Evolutionary conservation across 2,888 invertebrate genomes (phyloP), one percentile per base, ranked within the genome.

Genomic region (Eutolmus rufibarbis): DNA sequence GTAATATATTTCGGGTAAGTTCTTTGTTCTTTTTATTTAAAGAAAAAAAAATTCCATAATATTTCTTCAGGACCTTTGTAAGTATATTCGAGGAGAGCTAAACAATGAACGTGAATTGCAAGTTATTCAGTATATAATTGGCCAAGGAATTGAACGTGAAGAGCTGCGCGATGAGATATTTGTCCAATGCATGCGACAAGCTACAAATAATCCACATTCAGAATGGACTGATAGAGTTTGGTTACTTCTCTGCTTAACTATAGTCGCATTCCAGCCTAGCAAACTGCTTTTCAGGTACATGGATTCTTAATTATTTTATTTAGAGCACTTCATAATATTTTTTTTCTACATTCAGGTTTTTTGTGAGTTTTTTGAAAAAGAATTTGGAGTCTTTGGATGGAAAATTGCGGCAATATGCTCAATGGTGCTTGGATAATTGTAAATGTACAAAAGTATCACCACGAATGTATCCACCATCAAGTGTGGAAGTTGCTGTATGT

Each of bases 351-450:
- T 37, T 93, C 90, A 96, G 95, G 92, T 96, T 95, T 91, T 96
- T 96, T 90, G 94, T 96, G 43, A 95, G 96, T 19, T 97, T 96
- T 91, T 92, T 97, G 82, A 95, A 95, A 90, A 96, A 96, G 91
- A 96, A 95, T 91, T 91, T 95, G 34, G 91, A 91, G 88, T 93
- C 94, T n/a, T 93, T 94, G 85, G 95, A 95, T 79, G 96, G 96
- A 5, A 95, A 95, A 90, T 93, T 96, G 31, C 94, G 95, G 8
- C 97, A 98, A 92, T 98, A 97, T 91, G 97, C 98, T 12, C 97
- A 97, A 92, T 98, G 98, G 97, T 98, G 98, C 91, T 94, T 98
- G 86, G 98, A 98, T 91, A 98, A 98, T 93, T 97, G 98, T 90
- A 95, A 97, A 89, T 97, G 97, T 89, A 97, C 96, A 5, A 96